Evolutionary conservation across 2,113 vertebrate genomes (phyloP), one percentile per base, ranked within the genome.

Genomic region (Pangasianodon hypophthalmus): DNA sequence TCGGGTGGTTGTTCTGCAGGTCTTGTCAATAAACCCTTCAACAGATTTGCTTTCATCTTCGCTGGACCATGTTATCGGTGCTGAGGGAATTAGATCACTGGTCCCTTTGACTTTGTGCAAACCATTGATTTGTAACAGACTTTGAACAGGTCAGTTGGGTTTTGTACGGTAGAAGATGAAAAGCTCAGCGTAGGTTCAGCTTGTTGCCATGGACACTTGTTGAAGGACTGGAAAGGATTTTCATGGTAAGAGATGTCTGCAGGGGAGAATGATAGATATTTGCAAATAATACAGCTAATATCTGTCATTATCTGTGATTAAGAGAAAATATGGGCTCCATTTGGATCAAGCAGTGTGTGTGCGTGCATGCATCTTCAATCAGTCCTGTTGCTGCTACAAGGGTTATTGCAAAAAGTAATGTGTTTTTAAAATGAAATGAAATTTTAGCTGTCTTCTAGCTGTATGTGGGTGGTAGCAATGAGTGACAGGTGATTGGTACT

Each of bases 131-230:
- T 87, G 50, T 83, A 41, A 67, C 67, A 69, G 77, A 87, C 41
- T 52, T 83, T 89, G 29, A 73, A 58, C 86, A 87, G 54, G 54
- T 48, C 58, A 85, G 58, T n/a, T 62, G 37, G n/a, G 54, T 19
- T 77, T 89, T 26, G 29, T 64, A 29, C 4, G 9, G 21, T 54
- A 54, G 19, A 41, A 16, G 46, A 44, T 67, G 60, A 83, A 56
- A 83, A 83, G n/a, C 62, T 41, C 60, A 71, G 77, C n/a, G 56
- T 83, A 77, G 75, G 79, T 89, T 67, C 60, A 50, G 52, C 81
- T 41, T 91, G 90, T 91, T 91, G 67, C 90, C 90, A 91, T 91
- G 90, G 90, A 88, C 83, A 89, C 90, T 77, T 58, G 62, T 44
- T 69, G 86, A 85, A 41, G 50, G 41, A 80, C 48, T 24, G 67